Evolutionary conservation across 2,888 invertebrate species (phyloP).

Genomic region (Hypselothyrea guttata): DNA sequence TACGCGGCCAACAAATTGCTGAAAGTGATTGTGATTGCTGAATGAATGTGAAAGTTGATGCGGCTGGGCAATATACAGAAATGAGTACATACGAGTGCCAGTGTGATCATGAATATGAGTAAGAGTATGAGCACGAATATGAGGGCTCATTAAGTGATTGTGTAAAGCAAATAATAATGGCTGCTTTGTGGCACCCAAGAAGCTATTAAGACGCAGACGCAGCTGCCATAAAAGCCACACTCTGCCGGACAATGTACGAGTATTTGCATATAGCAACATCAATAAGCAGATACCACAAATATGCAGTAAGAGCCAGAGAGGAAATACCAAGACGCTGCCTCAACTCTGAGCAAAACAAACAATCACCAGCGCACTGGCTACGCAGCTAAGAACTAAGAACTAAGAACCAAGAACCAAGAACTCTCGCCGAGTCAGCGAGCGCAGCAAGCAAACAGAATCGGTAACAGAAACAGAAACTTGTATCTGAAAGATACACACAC

Average conservation of each 20-base stretch:
- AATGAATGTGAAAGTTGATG: conserved; percentile 71
- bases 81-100: conserved; percentile 8
- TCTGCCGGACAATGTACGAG: conserved; percentile 22
- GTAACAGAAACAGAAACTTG: conserved; percentile 61
- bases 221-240: conserved; percentile 21
- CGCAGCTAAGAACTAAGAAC: conserved; percentile 28
- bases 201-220: conserved; percentile 7
- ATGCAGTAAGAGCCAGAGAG: conserved; percentile 40
- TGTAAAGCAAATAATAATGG: conserved; percentile 16
- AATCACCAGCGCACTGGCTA: conserved; percentile 34
- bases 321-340: conserved; percentile 61
- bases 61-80: conserved; percentile 19
- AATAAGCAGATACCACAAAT: conserved; percentile 48
- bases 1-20: conserved; percentile 22
- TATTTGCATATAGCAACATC: conserved; percentile 35
- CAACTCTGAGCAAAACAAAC: conserved; percentile 52
- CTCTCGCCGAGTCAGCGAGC: conserved; percentile 49
- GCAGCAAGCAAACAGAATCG: conserved; percentile 51
- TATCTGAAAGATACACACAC: conserved; percentile 63
- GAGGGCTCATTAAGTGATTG: neutral
- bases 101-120: neutral
- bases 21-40: conserved; percentile 64
- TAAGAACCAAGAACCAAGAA: too few species aligned
- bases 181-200: conserved; percentile 32
- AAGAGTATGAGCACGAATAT: neutral